Evolutionary conservation across 2,797 vertebrate species (phyloP), one percentile per base, ranked within the genome.

Genomic region (Sebastolobus alascanus): DNA sequence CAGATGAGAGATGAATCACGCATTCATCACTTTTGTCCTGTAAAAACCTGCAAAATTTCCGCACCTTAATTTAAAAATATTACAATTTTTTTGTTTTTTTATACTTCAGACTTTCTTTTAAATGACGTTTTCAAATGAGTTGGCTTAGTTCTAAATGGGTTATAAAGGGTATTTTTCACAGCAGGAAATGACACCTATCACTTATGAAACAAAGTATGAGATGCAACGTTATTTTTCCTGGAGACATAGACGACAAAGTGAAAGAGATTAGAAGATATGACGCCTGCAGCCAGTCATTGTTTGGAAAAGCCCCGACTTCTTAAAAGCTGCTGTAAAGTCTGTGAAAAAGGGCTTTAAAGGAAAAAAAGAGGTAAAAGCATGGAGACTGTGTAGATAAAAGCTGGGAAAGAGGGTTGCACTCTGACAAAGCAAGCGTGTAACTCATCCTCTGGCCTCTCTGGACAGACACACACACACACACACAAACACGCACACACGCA

Each of bases 391-490:
- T 54, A 85, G 87, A 93, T 93, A 91, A 94, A 95, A 88, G 89
- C 85, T 86, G 85, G 87, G 85, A 91, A 92, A 92, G 80, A 79
- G 88, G 82, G 71, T 29, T 69, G 71, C n/a, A 82, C 81, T 92
- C 74, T 85, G 79, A 93, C 90, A 94, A 93, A 91, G 89, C 77
- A 82, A 78, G 72, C 65, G 70, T 92, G 90, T 92, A 92, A 94
- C 90, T 90, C 86, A 93, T 93, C 91, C 85, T 86, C 84, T 87
- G 83, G 80, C 87, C 91, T 70, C 83, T 84, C 61, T 81, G 73
- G 73, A 85, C 73, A 67, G 56, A 74, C 70, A 65, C 73, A 75
- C 79, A 82, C 77, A 75, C 77, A 52, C 60, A 72, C 72, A 67
- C 76, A 69, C 70, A 75, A 64, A 65, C 71, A 65, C 79, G 40